phyloP scores from a whole-genome alignment of 2,113 vertebrate genomes.

The Gambusia holbrooki region DNA sequence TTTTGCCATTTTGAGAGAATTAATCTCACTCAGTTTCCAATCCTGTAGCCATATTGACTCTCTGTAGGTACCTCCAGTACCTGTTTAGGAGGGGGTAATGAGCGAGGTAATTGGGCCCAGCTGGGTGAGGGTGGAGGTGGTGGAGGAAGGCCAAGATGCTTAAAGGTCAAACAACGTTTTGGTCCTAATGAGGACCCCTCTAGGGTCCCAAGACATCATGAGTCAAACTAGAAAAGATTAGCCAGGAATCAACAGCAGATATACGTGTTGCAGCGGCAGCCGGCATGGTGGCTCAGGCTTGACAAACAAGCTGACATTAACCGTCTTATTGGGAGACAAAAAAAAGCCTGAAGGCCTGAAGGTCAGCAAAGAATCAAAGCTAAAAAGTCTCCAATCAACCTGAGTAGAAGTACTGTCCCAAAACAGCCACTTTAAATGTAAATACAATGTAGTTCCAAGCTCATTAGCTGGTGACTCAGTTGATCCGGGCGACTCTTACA shows the following conservation, averaged over 20 bases:
- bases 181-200: conserved; percentile 76
- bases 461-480: conserved; percentile 63
- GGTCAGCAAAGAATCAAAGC: conserved; percentile 70
- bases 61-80: conserved; percentile 48
- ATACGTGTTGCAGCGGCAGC: conserved; percentile 13
- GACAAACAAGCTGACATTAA: conserved; percentile 69
- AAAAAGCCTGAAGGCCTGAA: conserved; percentile 55
- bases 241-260: conserved; percentile 55
- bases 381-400: conserved; percentile 69
- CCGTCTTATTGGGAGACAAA: conserved; percentile 51
- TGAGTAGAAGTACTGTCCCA: conserved; percentile 47
- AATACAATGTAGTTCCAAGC: conserved; percentile 67
- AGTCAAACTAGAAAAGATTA: conserved; percentile 66
- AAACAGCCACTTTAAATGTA: conserved; percentile 77
- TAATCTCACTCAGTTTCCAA: conserved; percentile 44
- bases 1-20: conserved; percentile 29
- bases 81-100: conserved; percentile 70
- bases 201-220: conserved; percentile 54
- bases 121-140: conserved; percentile 71
- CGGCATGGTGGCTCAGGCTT: conserved; percentile 24
- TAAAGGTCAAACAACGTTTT: conserved; percentile 75
- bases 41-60: conserved; percentile 52
- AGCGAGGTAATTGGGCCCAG: conserved; percentile 76
- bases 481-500: conserved; percentile 42
- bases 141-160: conserved; percentile 51